A percentile compares a stretch with the other conserved stretches of the same genome.
phyloP scores from a whole-genome alignment of 2,113 vertebrate species.

The Sclerurus mexicanus region DNA sequence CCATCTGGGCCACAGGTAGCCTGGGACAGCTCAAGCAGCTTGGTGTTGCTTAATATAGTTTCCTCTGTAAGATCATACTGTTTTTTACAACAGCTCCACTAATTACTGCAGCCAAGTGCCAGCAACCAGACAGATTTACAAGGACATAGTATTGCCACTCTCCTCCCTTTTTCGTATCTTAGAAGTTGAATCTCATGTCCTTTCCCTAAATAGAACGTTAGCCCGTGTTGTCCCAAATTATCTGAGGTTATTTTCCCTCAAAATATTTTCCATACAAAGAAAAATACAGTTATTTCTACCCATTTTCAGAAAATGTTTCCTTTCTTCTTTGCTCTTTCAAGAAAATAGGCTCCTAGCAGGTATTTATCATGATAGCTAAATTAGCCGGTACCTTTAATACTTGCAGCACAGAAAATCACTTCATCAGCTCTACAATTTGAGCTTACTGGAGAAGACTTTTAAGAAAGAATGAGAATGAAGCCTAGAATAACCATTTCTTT shows the following conservation, averaged over 20 bases:
- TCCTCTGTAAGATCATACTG: not conserved
- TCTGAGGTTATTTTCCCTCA: slow-evolving; percentile 3
- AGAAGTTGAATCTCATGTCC: not conserved
- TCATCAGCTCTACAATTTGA: slow-evolving; percentile 53
- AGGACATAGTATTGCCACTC: not conserved
- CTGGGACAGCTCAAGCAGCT: not conserved
- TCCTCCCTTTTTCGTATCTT: not conserved
- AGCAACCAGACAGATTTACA: not conserved
- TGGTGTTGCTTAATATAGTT: not conserved
- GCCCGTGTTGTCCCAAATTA: not conserved
- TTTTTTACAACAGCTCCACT: slow-evolving; percentile 8
- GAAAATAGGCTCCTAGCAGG: slow-evolving; percentile 28
- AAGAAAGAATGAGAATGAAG: slow-evolving; percentile 38
- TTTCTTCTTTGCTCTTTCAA: slow-evolving; percentile 11
- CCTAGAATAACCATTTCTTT: slow-evolving; percentile 43
- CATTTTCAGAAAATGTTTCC: slow-evolving; percentile 15
- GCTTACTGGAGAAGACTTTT: slow-evolving; percentile 21
- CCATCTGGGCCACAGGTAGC: not conserved
- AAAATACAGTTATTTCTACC: slow-evolving; percentile 1
- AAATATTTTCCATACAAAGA: slow-evolving; percentile 39
- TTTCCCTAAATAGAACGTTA: not conserved
- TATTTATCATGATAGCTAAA: slow-evolving; percentile 61
- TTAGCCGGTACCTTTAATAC: slow-evolving; percentile 26
- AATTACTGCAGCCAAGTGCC: slow-evolving; percentile 26
- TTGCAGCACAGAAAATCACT: slow-evolving; percentile 38